Evolutionary conservation across 2,113 vertebrate species (phyloP).

Genomic region (Lepus americanus): DNA sequence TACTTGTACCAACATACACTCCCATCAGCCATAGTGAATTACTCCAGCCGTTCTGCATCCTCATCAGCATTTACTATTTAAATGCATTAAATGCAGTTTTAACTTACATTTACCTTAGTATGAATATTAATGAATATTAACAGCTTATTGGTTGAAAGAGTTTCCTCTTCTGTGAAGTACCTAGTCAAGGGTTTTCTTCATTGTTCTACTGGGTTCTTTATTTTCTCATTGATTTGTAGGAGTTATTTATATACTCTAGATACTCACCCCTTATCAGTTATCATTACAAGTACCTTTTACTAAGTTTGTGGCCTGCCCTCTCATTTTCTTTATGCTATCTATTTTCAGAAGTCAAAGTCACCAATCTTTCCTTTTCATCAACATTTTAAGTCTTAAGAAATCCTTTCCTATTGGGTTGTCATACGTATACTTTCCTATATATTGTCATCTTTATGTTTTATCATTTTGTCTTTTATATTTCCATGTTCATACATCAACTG

Average conservation of each 20-base stretch:
- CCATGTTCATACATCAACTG: neutral
- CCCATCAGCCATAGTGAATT: neutral
- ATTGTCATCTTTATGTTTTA: neutral
- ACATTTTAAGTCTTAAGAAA: slow-evolving; percentile 55
- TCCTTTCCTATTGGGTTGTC: slow-evolving; percentile 41
- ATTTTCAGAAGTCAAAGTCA: slow-evolving; percentile 55
- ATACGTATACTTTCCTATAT: slow-evolving; percentile 17
- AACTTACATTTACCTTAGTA: slow-evolving; percentile 51
- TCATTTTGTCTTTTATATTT: slow-evolving; percentile 60
- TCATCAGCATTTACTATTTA: slow-evolving; percentile 51
- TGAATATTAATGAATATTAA: neutral
- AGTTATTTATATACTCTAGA: slow-evolving; percentile 45
- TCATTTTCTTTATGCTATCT: slow-evolving; percentile 44
- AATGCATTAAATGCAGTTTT: slow-evolving; percentile 31
- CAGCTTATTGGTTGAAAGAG: neutral
- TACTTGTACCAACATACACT: slow-evolving; percentile 11
- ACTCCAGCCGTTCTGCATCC: neutral
- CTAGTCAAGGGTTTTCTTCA: neutral
- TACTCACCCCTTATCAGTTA: slow-evolving; percentile 5
- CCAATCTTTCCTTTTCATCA: slow-evolving; percentile 38
- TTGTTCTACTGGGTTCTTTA: slow-evolving; percentile 13
- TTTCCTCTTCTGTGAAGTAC: slow-evolving; percentile 9
- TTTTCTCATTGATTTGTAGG: slow-evolving; percentile 47
- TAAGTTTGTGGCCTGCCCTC: slow-evolving; percentile 22
- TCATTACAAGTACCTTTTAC: slow-evolving; percentile 3